A percentile compares a stretch with the other conserved stretches of the same genome.
phyloP scores from a whole-genome alignment of 2,113 vertebrate species.

The Malurus cyaneus region DNA sequence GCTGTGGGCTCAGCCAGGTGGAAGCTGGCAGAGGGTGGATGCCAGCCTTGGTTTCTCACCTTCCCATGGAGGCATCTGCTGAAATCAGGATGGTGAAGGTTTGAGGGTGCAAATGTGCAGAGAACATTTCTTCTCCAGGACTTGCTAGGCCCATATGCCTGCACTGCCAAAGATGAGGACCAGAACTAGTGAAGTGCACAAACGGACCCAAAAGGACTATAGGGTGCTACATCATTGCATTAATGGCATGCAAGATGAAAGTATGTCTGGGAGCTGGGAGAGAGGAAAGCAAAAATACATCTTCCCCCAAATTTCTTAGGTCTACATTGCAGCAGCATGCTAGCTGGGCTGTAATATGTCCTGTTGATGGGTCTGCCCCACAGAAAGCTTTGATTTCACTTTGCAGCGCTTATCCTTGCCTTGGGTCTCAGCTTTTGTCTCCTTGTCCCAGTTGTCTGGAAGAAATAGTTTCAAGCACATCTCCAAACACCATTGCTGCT shows the following conservation, averaged over 20 bases:
- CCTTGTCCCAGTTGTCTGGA: not conserved
- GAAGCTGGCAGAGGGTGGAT: not conserved
- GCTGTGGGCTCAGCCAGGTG: not conserved
- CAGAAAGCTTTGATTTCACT: not conserved
- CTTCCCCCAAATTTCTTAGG: not conserved
- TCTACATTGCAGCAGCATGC: rapidly evolving
- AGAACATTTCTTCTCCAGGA: not conserved
- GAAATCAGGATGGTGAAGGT: not conserved
- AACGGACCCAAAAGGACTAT: not conserved
- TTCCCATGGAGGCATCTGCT: not conserved
- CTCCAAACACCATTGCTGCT: not conserved
- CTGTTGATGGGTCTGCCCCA: not conserved
- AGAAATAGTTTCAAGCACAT: not conserved
- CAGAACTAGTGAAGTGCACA: not conserved
- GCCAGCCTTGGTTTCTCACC: not conserved
- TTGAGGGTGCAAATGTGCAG: not conserved
- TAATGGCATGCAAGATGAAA: not conserved
- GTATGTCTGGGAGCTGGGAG: not conserved
- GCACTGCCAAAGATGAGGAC: not conserved
- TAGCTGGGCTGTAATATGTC: not conserved
- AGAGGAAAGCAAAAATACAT: not conserved
- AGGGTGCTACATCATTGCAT: not conserved
- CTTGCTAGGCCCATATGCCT: not conserved
- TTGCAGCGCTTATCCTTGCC: not conserved
- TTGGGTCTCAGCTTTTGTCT: not conserved